Evolutionary conservation across 1,140 invertebrate genomes (phyloP), one percentile per base, ranked within the genome.

Genomic region (Hestina assimilis): DNA sequence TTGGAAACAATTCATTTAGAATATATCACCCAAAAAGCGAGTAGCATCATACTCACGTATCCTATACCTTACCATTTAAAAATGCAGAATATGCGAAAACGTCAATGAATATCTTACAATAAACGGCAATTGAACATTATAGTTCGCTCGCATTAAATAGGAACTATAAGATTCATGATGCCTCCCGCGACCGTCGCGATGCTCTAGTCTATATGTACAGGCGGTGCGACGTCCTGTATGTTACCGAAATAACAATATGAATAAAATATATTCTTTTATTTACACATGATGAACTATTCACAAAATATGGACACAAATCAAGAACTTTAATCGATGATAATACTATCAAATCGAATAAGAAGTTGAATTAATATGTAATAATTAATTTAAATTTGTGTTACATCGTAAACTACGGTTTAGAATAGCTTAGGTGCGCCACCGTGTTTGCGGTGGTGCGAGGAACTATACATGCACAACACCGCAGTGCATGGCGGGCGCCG

Each of bases 101-200:
- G 74, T 84, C 71, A 86, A 87, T 80, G 81, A 84, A 87, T 85
- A 83, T 75, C 74, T 84, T 80, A 79, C 79, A 84, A 66, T 81
- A 75, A 69, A 78, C 75, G 83, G 81, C 83, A 85, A 79, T 80
- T 86, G 86, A 89, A 89, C 79, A 72, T 85, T 89, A 89, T 89
- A 89, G 86, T 83, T 87, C 83, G 68, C 81, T 84, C 80, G 83
- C 81, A 78, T 81, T 72, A 63, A 80, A 76, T 89, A 87, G 86
- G 83, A 89, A 89, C 86, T 87, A 89, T 87, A 89, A 89, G 69
- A 89, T 87, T 85, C 86, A 83, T 79, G 81, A 80, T 83, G 80
- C 80, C 81, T 74, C 76, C 58, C 64, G 54, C 61, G 59, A 59
- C 52, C 66, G 55, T 63, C 55, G 60, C 68, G 65, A 58, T 52